phyloP scores from a whole-genome alignment of 2,888 invertebrate genomes.

The Lampropteryx suffumata region DNA sequence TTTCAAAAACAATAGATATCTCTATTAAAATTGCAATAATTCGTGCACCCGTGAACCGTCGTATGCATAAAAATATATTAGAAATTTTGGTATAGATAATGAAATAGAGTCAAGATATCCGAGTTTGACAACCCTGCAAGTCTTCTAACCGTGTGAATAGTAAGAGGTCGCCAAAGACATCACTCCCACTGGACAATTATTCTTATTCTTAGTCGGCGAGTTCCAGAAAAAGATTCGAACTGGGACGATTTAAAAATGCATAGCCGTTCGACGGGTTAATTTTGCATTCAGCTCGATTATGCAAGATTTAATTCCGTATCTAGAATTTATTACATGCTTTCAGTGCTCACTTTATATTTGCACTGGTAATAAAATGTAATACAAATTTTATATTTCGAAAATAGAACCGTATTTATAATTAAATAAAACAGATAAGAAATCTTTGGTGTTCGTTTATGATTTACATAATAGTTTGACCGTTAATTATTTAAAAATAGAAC shows the following conservation, averaged over 20 bases:
- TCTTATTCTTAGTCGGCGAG: constrained; percentile 62
- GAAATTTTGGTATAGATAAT: too few species aligned
- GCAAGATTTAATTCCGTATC: background rate
- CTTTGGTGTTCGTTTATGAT: too few species aligned
- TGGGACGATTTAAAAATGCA: constrained; percentile 49
- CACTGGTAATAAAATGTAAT: too few species aligned
- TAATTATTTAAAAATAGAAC: constrained; percentile 46
- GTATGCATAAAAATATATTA: too few species aligned
- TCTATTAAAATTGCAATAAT: too few species aligned
- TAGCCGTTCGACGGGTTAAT: constrained; percentile 21
- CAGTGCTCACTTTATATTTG: too few species aligned
- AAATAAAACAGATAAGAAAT: too few species aligned
- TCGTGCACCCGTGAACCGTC: too few species aligned
- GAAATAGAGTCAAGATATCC: background rate
- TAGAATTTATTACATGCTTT: too few species aligned
- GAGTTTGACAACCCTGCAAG: constrained; percentile 56
- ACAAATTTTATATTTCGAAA: too few species aligned
- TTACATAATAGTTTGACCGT: constrained; percentile 49
- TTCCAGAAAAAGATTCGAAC: constrained; percentile 34
- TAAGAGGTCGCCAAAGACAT: constrained; percentile 59
- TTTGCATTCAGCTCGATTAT: constrained; percentile 16
- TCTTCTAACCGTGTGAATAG: constrained; percentile 61
- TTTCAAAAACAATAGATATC: too few species aligned
- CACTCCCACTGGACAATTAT: constrained; percentile 63
- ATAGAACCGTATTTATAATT: too few species aligned